Base-by-base conservation (phyloP, 1,140 invertebrate genomes). In the Schlechtendalia chinensis region DNA sequence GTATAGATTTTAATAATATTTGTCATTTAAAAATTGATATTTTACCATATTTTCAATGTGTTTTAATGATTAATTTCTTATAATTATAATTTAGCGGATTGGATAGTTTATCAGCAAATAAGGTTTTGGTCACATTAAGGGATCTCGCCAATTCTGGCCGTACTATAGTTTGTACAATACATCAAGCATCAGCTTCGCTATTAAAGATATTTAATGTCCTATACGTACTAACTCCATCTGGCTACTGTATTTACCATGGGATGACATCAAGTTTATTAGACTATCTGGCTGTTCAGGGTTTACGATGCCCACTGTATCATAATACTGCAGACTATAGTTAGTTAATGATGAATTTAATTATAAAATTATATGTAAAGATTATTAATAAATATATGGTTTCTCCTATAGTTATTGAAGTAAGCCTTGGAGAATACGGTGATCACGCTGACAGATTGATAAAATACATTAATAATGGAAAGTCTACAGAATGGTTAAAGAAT, bases 361-460 rank as follows among this genome's bases (percentile, higher is more conserved):
- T 65, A 14, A 0, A 67, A 39, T 39, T 22, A n/a, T 22, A n/a
- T 8, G 16, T 24, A 12, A 29, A 17, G 1, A 59, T 39, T 39
- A 19, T 45, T 4, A 63, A 45, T 59, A 19, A 22, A 10, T 32
- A 22, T 14, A 39, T 22, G 3, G 4, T 77, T 5, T 75, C 53
- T 65, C 1, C 1, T 32, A 27, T 65, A 93, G 92, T 93, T 47
- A 91, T 94, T 81, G 93, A 94, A 87, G 90, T 93, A 17, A 90
- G 91, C 0, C 90, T 90, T 82, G 90, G 90, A 0, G 92, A 94
- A 85, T 94, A 93, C 84, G 93, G 92, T 0, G 81, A 84, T 22
- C 86, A 89, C 22, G 84, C 89, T 2, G 89, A 92, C 17, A 87
- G 84, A 81, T 91, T 93, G 89, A 88, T 91, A 4, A 84, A 86